Evolutionary conservation across 2,113 vertebrate genomes (phyloP).

Genomic region (Ammospiza caudacuta): DNA sequence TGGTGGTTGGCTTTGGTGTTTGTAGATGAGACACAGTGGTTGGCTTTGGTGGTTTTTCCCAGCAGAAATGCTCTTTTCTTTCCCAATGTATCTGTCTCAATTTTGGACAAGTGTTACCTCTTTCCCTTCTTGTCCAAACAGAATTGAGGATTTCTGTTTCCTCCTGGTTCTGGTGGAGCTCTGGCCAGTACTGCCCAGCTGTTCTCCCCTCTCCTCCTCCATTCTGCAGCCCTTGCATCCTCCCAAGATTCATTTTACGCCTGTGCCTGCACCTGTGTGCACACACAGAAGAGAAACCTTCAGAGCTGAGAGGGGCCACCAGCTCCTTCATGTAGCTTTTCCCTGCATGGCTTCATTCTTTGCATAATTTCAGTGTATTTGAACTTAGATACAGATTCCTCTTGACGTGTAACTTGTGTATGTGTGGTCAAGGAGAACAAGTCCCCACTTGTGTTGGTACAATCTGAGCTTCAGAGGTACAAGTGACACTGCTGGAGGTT

Average conservation of each 20-base stretch:
- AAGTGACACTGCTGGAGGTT: background rate
- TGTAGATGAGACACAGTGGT: background rate
- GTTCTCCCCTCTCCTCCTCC: background rate
- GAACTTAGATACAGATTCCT: background rate
- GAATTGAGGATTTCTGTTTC: background rate
- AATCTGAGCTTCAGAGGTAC: background rate
- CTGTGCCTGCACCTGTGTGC: background rate
- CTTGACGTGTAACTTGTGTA: fast-evolving
- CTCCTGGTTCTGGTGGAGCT: background rate
- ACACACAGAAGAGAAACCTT: background rate
- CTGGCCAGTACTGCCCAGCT: background rate
- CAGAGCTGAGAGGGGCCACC: background rate
- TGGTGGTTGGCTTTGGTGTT: background rate
- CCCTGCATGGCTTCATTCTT: slow-evolving; percentile 23
- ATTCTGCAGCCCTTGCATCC: background rate
- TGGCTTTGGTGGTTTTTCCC: background rate
- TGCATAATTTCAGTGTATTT: background rate
- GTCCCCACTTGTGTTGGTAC: fast-evolving
- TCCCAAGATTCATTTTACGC: background rate
- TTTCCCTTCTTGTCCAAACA: background rate
- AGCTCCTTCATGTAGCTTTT: background rate
- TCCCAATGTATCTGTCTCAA: fast-evolving
- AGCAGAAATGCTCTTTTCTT: background rate
- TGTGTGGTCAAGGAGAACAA: background rate
- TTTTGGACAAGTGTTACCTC: background rate